These are phyloP conservation scores for Coregonus suidteri DNA, from an alignment of 2,797 vertebrate species.

Conservation along the genomic window DNA sequence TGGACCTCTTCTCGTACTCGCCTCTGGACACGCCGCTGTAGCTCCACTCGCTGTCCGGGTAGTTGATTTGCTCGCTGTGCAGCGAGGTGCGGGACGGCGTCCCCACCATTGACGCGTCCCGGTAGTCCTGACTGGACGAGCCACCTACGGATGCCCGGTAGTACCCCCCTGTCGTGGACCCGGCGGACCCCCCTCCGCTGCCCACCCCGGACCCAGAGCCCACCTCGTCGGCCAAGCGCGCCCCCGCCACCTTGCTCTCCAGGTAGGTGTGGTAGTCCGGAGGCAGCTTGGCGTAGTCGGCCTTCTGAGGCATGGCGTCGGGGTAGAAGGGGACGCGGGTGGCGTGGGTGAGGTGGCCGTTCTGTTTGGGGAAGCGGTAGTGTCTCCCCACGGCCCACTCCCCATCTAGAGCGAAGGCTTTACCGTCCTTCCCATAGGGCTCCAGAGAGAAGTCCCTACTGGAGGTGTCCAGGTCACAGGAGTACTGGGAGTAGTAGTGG, in stretches of 20 bases:
- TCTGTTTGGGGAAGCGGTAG: slow-evolving; percentile 85
- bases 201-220: slow-evolving; percentile 26
- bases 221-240: slow-evolving; percentile 77
- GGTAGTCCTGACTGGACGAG: slow-evolving; percentile 89
- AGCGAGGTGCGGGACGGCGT: slow-evolving; percentile 84
- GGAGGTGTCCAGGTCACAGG: slow-evolving; percentile 87
- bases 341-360: slow-evolving; percentile 82
- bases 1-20: slow-evolving; percentile 91
- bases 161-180: slow-evolving; percentile 82
- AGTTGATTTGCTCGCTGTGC: slow-evolving; percentile 88
- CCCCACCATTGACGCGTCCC: slow-evolving; percentile 83
- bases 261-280: slow-evolving; percentile 87
- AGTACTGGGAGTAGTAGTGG: slow-evolving; percentile 89
- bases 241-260: slow-evolving; percentile 79
- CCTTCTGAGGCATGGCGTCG: slow-evolving; percentile 85
- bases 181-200: slow-evolving; percentile 40
- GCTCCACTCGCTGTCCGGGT: slow-evolving; percentile 87
- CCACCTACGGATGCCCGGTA: slow-evolving; percentile 85
- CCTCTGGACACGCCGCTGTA: slow-evolving; percentile 82
- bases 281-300: slow-evolving; percentile 83
- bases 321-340: slow-evolving; percentile 87
- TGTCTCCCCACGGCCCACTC: slow-evolving; percentile 81
- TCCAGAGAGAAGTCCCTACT: slow-evolving; percentile 81
- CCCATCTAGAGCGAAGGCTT: slow-evolving; percentile 73
- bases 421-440: slow-evolving; percentile 74